Base-by-base conservation (phyloP, 2,797 vertebrate species). In the Chaenodraco wilsoni region DNA sequence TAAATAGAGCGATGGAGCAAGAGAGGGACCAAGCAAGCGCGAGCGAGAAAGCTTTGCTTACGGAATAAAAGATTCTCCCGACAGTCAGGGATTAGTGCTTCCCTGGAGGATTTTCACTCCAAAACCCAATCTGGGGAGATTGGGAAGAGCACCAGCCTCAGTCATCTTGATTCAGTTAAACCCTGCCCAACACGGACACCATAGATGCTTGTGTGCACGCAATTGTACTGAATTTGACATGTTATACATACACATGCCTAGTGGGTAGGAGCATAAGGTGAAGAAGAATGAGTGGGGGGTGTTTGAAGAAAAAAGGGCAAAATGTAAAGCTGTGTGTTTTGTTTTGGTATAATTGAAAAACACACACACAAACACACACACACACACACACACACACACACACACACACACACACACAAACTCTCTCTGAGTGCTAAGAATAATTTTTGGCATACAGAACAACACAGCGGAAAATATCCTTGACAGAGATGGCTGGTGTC, bases 51-150 rank as follows among this genome's bases (percentile, higher is more conserved):
- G 91, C 92, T 89, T 91, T 91, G 91, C 89, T 93, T 87, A 89
- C 74, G 69, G 88, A 90, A 93, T 91, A 92, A 84, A 92, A 93
- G 21, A 91, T 89, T 85, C 88, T 92, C 85, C 86, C 81, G 79
- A 92, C 87, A 90, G 87, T 91, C 82, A 74, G 88, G 91, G 93
- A 93, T 94, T 93, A 94, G 92, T 91, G 91, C 75, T 89, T 93
- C 91, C 91, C 92, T 86, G 82, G 90, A 92, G 93, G 91, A 93
- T 93, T 92, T 93, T 92, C 91, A 88, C 89, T 92, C 89, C 91
- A 84, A 91, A 90, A 50, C 88, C 81, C 90, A 91, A 93, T 93
- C 90, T 91, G 89, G 90, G 87, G 70, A 78, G 82, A 92, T 69
- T 89, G 89, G 89, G 92, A 90, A 88, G 82, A 81, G 82, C 82